These are phyloP conservation scores for Silvanus unidentatus DNA, from an alignment of 2,888 invertebrate species.

Conservation along the genomic window DNA sequence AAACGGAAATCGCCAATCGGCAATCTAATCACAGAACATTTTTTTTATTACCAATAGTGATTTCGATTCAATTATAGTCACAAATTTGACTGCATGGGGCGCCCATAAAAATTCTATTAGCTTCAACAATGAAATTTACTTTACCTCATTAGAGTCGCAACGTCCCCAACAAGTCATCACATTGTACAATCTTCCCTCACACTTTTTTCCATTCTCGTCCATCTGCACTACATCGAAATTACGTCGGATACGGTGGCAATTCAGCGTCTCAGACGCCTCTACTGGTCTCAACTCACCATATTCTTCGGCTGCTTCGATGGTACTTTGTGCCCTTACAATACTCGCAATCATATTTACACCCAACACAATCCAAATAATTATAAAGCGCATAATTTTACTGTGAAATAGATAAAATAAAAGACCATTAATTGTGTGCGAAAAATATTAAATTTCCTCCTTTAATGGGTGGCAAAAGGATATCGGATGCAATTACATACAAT, in stretches of 20 bases:
- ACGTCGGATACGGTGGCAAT: constrained; percentile 62
- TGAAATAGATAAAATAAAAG: too few relatives aligned
- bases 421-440: too few relatives aligned
- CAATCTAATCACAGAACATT: constrained; percentile 51
- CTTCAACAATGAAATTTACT: background rate
- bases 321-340: constrained; percentile 16
- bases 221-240: constrained; percentile 60
- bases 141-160: constrained; percentile 77
- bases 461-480: too few relatives aligned
- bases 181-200: constrained; percentile 64
- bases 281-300: constrained; percentile 11
- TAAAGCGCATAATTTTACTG: too few relatives aligned
- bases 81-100: too few relatives aligned
- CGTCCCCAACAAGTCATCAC: constrained; percentile 77
- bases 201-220: constrained; percentile 59
- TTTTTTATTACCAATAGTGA: too few relatives aligned
- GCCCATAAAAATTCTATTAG: background rate
- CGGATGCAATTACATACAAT: too few relatives aligned
- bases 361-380: too few relatives aligned
- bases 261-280: constrained; percentile 50
- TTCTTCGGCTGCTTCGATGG: constrained; percentile 29
- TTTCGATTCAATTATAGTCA: too few relatives aligned
- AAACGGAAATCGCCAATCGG: constrained; percentile 85
- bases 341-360: too few relatives aligned
- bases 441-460: too few relatives aligned